Evolutionary conservation across 2,113 vertebrate genomes (phyloP).

Genomic region (Carassius auratus): DNA sequence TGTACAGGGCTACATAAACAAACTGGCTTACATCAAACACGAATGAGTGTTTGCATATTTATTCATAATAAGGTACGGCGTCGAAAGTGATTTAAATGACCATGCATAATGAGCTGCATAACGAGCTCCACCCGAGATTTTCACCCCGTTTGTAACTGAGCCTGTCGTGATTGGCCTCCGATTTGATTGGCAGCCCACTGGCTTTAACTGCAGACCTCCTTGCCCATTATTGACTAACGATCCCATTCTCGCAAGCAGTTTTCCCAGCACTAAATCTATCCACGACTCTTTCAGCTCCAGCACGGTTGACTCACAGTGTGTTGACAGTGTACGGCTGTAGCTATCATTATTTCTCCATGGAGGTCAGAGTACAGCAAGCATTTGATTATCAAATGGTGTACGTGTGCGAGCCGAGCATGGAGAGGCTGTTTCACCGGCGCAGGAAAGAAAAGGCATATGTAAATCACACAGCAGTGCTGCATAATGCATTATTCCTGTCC

Average conservation of each 20-base stretch:
- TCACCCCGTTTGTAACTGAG: not conserved
- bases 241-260: not conserved
- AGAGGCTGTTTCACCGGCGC: not conserved
- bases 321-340: not conserved
- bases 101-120: slow-evolving; percentile 30
- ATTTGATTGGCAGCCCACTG: slow-evolving; percentile 27
- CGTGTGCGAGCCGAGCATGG: not conserved
- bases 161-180: slow-evolving; percentile 2
- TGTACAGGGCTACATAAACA: too few species aligned
- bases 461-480: slow-evolving; percentile 67
- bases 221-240: slow-evolving; percentile 13
- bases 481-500: slow-evolving; percentile 74
- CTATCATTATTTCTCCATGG: slow-evolving; percentile 37
- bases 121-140: not conserved
- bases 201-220: slow-evolving; percentile 3
- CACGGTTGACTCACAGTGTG: slow-evolving; percentile 23
- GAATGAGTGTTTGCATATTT: not conserved
- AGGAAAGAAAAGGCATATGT: slow-evolving; percentile 44
- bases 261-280: slow-evolving; percentile 9
- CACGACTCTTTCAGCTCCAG: not conserved
- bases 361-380: slow-evolving; percentile 50
- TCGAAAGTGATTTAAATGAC: slow-evolving; percentile 22
- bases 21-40: not conserved
- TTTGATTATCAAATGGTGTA: slow-evolving; percentile 41
- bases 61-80: not conserved